Evolutionary conservation across 2,888 invertebrate species (phyloP).

Genomic region (Aproaerema taeniolella): DNA sequence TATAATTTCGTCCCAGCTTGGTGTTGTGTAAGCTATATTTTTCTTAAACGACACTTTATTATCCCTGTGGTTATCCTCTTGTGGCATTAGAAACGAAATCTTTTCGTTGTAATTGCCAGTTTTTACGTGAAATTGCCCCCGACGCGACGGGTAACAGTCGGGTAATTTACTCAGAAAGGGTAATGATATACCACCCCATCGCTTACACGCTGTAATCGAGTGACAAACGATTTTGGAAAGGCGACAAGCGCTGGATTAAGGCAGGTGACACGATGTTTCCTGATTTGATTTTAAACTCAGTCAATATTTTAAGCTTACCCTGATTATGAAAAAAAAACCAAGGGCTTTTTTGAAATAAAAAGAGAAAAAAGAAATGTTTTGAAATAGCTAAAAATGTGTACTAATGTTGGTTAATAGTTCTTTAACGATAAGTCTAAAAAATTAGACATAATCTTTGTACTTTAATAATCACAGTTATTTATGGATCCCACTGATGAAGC

Average conservation of each 20-base stretch:
- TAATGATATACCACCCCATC: conserved; percentile 62
- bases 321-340: too few species aligned
- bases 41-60: conserved; percentile 75
- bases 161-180: conserved; percentile 60
- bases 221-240: conserved; percentile 69
- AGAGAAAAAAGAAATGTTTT: too few species aligned
- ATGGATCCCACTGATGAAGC: too few species aligned
- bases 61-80: conserved; percentile 63
- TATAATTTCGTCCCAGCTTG: conserved; percentile 40
- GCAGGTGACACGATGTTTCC: too few species aligned
- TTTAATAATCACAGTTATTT: too few species aligned
- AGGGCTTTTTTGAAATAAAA: too few species aligned
- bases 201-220: conserved; percentile 64
- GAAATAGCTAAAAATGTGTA: too few species aligned
- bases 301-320: too few species aligned
- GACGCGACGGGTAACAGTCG: conserved; percentile 56
- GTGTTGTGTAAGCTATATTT: conserved; percentile 55
- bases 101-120: conserved; percentile 44
- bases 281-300: too few species aligned
- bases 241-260: conserved; percentile 47
- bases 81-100: conserved; percentile 64
- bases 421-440: too few species aligned
- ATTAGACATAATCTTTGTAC: too few species aligned
- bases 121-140: conserved; percentile 56
- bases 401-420: too few species aligned